Evolutionary conservation across 1,140 invertebrate species (phyloP).

Genomic region (Holotrichia oblita): DNA sequence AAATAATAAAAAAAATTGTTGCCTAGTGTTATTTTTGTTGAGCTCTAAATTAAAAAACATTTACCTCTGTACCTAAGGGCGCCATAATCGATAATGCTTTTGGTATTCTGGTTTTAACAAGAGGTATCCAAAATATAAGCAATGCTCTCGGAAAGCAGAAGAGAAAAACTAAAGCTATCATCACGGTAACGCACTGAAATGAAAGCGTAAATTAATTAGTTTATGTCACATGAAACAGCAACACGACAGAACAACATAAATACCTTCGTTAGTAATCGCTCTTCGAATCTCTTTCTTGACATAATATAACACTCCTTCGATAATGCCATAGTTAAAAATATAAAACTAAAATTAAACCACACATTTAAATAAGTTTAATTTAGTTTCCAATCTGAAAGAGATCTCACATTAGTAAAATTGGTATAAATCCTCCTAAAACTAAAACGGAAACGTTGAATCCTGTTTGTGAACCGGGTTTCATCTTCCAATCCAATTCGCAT

Average conservation of each 20-base stretch:
- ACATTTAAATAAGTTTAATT: not conserved
- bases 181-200: not conserved
- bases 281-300: slow-evolving; percentile 17
- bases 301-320: not conserved
- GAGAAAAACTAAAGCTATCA: slow-evolving; percentile 12
- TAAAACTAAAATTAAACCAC: not conserved
- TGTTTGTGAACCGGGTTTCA: not conserved
- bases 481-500: slow-evolving; percentile 40
- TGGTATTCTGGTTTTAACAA: slow-evolving; percentile 26
- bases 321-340: not conserved
- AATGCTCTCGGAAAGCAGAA: slow-evolving; percentile 16
- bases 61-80: slow-evolving; percentile 36
- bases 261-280: slow-evolving; percentile 3
- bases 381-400: too few species aligned
- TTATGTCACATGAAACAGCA: too few species aligned
- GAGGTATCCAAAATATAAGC: slow-evolving; percentile 35
- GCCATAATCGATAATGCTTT: slow-evolving; percentile 34
- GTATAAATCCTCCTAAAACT: slow-evolving; percentile 3
- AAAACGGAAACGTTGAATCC: slow-evolving; percentile 31
- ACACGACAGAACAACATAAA: not conserved
- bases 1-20: too few species aligned
- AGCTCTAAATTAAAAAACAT: too few species aligned
- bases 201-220: not conserved
- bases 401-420: slow-evolving; percentile 4
- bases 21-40: too few species aligned